Evolutionary conservation across 1,140 invertebrate genomes (phyloP).

Genomic region (Acromyrmex echinatior): DNA sequence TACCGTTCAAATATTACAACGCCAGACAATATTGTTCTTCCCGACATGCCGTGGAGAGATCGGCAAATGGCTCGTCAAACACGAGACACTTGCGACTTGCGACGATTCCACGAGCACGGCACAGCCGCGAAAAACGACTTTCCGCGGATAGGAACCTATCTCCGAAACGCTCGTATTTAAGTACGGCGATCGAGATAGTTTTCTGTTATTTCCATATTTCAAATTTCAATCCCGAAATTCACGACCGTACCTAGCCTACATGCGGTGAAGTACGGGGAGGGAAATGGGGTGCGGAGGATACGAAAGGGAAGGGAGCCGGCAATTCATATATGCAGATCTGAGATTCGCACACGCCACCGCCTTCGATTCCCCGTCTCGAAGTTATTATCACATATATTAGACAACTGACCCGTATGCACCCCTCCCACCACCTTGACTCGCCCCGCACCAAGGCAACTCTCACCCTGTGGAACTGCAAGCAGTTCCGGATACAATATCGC

Average conservation of each 20-base stretch:
- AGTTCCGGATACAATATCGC: conserved; percentile 79
- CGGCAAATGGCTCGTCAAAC: conserved; percentile 61
- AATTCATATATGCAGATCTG: conserved; percentile 82
- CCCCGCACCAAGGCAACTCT: conserved; percentile 32
- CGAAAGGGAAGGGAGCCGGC: conserved; percentile 44
- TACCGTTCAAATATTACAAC: conserved; percentile 51
- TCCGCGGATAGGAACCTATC: conserved; percentile 6
- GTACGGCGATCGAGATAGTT: conserved; percentile 69
- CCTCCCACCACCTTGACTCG: conserved; percentile 42
- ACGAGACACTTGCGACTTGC: conserved; percentile 45
- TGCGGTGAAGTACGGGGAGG: neutral
- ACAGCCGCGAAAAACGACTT: conserved; percentile 27
- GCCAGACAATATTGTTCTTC: conserved; percentile 54
- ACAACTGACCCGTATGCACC: conserved; percentile 77
- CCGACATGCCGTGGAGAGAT: conserved; percentile 30
- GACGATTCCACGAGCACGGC: conserved; percentile 14
- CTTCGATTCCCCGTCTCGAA: conserved; percentile 78
- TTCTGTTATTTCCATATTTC: conserved; percentile 80
- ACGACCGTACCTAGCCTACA: conserved; percentile 27
- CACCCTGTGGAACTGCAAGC: conserved; percentile 39
- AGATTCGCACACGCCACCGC: conserved; percentile 78
- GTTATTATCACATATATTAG: conserved; percentile 85
- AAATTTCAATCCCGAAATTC: conserved; percentile 82
- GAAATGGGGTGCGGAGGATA: neutral
- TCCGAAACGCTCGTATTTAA: conserved; percentile 35